These are phyloP conservation scores for Prenolepis imparis DNA, from an alignment of 2,888 invertebrate species.

Conservation along the genomic window DNA sequence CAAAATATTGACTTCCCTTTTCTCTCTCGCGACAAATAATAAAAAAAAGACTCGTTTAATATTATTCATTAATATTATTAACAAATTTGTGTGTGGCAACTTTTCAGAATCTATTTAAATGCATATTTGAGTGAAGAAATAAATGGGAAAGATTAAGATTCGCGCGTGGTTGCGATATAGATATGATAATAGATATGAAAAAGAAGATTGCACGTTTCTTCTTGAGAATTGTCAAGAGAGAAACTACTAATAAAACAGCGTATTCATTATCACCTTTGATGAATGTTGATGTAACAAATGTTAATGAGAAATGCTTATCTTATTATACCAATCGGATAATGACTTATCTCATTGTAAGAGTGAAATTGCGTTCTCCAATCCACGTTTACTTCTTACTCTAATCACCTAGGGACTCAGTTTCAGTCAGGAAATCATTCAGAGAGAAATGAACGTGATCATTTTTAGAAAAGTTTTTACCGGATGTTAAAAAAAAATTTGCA, in stretches of 20 bases:
- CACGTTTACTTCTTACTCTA: constrained; percentile 6
- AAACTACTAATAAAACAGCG: background rate
- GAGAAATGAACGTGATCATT: background rate
- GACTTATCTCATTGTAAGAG: background rate
- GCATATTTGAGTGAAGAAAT: background rate
- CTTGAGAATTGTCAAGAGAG: background rate
- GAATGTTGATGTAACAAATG: background rate
- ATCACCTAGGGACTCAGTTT: constrained; percentile 5
- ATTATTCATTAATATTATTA: background rate
- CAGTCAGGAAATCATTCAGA: background rate
- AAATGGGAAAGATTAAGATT: background rate
- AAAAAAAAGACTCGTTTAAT: background rate
- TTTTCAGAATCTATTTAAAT: background rate
- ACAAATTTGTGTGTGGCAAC: background rate
- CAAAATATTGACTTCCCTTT: background rate
- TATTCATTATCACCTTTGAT: background rate
- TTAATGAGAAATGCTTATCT: constrained; percentile 12
- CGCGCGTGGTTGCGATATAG: background rate
- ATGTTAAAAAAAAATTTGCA: background rate
- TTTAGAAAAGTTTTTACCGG: background rate
- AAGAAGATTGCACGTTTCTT: background rate
- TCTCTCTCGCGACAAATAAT: background rate
- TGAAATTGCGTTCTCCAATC: background rate
- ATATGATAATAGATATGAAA: constrained; percentile 11
- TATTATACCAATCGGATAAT: background rate